A percentile compares a stretch with the other conserved stretches of the same genome.
Conservation (phyloP, 2,797 vertebrate genomes). For the Sciaenops ocellatus region DNA sequence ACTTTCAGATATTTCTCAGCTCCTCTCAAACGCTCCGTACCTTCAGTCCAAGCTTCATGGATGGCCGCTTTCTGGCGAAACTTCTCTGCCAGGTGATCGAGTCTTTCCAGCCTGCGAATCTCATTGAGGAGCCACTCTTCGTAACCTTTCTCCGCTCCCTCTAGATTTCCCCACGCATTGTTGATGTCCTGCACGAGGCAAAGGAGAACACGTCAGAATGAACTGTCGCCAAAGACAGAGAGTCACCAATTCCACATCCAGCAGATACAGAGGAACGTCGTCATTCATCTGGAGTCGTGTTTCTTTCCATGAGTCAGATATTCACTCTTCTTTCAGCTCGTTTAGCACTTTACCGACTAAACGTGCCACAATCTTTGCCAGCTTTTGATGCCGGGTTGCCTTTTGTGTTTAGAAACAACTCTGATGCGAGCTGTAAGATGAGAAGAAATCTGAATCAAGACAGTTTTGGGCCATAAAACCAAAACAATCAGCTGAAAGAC, state of each 20-base stretch:
- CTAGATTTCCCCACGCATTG: slow-evolving; percentile 94
- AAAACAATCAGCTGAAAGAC: neutral
- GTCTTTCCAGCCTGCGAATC: slow-evolving; percentile 95
- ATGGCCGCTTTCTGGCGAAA: slow-evolving; percentile 98
- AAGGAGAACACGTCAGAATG: neutral
- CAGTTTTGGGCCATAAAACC: neutral
- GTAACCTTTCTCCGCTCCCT: slow-evolving; percentile 97
- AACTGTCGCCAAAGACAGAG: neutral
- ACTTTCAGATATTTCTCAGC: neutral
- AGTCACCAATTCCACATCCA: neutral
- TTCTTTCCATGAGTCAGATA: too few relatives aligned
- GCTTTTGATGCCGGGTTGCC: too few relatives aligned
- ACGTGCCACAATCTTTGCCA: too few relatives aligned
- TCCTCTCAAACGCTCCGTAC: slow-evolving; percentile 54
- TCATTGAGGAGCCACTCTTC: slow-evolving; percentile 99
- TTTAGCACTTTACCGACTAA: neutral
- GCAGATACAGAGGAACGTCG: neutral
- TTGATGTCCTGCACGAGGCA: slow-evolving; percentile 90
- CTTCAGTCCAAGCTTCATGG: slow-evolving; percentile 96
- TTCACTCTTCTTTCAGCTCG: neutral
- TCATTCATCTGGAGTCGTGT: neutral
- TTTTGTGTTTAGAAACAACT: too few relatives aligned
- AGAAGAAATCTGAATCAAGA: neutral
- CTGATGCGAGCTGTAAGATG: neutral
- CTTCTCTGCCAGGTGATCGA: slow-evolving; percentile 98